These are phyloP conservation scores for Sussaba pulchella DNA, from an alignment of 2,888 invertebrate genomes.

Conservation along the genomic window DNA sequence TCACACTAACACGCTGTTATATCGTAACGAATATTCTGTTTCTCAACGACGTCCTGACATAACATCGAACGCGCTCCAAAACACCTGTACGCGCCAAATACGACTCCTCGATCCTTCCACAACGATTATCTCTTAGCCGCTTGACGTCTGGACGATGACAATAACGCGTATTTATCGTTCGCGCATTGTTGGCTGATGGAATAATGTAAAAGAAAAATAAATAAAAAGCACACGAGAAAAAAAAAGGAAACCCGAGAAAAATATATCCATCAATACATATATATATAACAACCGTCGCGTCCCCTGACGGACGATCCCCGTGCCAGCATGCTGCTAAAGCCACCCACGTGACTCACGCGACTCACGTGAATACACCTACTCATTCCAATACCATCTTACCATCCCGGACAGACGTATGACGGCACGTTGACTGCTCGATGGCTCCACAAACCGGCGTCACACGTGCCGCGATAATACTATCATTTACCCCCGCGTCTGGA, in stretches of 20 bases:
- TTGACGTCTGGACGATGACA: conserved; percentile 63
- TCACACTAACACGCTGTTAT: conserved; percentile 67
- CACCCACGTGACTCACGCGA: conserved; percentile 16
- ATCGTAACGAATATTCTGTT: conserved; percentile 35
- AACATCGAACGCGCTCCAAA: conserved; percentile 7
- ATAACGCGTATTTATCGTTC: conserved; percentile 63
- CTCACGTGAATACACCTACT: background rate
- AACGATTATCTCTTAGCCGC: conserved; percentile 33
- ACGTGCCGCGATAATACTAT: background rate
- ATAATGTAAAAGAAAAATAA: conserved; percentile 28
- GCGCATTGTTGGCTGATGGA: conserved; percentile 53
- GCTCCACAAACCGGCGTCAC: background rate
- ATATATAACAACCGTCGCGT: conserved; percentile 44
- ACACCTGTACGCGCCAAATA: conserved; percentile 34
- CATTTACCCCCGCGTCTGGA: too few relatives aligned
- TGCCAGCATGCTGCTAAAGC: conserved; percentile 45
- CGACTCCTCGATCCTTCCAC: conserved; percentile 6
- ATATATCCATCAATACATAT: too few relatives aligned
- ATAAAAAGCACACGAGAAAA: background rate
- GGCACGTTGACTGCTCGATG: too few relatives aligned
- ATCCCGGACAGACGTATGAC: too few relatives aligned
- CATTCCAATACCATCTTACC: too few relatives aligned
- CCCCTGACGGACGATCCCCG: conserved; percentile 47
- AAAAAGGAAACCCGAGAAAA: background rate
- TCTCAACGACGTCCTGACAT: conserved; percentile 54